Conservation (phyloP, 2,113 vertebrate species). For the Megaleporinus macrocephalus region DNA sequence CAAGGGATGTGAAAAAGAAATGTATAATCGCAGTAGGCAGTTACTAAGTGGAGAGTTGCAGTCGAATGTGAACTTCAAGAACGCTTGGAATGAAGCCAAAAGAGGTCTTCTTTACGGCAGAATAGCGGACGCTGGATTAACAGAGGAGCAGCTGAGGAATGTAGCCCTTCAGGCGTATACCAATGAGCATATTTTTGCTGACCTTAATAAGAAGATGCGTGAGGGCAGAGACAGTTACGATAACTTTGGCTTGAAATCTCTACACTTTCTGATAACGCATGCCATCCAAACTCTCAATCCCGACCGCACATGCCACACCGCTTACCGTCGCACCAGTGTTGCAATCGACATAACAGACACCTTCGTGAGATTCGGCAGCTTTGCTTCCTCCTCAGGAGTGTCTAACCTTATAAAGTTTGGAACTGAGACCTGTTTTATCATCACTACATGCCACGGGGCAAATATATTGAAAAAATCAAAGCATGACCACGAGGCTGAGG, state of each 20-base stretch:
- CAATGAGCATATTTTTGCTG: neutral
- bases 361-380: neutral
- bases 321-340: neutral
- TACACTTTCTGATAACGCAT: neutral
- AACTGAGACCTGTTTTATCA: neutral
- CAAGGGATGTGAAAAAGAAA: no score
- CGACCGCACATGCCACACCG: neutral
- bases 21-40: no score
- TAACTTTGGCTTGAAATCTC: neutral
- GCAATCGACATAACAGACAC: neutral
- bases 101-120: no score
- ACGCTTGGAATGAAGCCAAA: no score
- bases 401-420: neutral
- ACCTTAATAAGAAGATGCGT: neutral
- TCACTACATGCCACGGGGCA: neutral
- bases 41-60: no score
- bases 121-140: no score
- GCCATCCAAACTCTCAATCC: neutral
- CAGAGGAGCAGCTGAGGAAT: neutral
- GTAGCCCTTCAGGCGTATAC: neutral
- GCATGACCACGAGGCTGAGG: neutral
- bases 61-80: no score
- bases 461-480: neutral
- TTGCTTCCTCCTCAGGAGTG: neutral
- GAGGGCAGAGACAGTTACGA: neutral